A percentile compares a stretch with the other conserved stretches of the same genome.
Conservation (phyloP, 2,113 vertebrate genomes). For the Stigmatopora argus region DNA sequence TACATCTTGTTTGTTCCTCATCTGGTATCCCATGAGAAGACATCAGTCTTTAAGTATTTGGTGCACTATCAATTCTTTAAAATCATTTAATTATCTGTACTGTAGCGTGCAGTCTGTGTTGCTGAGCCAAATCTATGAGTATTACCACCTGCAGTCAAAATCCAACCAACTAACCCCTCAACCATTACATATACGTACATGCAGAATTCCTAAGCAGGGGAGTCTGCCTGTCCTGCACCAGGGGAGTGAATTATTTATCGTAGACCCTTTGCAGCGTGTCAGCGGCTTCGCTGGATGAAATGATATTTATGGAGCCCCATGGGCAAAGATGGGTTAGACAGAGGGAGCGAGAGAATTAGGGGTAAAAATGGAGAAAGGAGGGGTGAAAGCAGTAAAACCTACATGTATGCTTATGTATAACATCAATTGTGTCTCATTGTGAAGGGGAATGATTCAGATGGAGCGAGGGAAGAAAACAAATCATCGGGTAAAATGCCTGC, state of each 20-base stretch:
- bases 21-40: not conserved
- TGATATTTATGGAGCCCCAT: slow-evolving; percentile 78
- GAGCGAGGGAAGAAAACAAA: not conserved
- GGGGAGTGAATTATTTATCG: slow-evolving; percentile 74
- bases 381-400: slow-evolving; percentile 29
- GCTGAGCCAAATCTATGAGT: slow-evolving; percentile 19
- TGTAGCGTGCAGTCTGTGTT: slow-evolving; percentile 17
- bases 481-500: slow-evolving; percentile 3
- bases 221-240: slow-evolving; percentile 51
- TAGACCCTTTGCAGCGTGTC: slow-evolving; percentile 69
- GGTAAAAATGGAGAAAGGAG: slow-evolving; percentile 16
- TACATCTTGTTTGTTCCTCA: slow-evolving; percentile 5
- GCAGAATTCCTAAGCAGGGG: slow-evolving; percentile 70
- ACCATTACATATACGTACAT: slow-evolving; percentile 42
- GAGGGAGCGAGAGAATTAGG: slow-evolving; percentile 44
- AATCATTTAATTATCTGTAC: slow-evolving; percentile 9
- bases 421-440: slow-evolving; percentile 18
- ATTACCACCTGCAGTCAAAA: slow-evolving; percentile 21
- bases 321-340: slow-evolving; percentile 60
- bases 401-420: slow-evolving; percentile 15
- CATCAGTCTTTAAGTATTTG: slow-evolving; percentile 10
- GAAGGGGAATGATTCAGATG: not conserved
- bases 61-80: slow-evolving; percentile 11
- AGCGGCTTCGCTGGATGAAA: slow-evolving; percentile 71
- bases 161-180: slow-evolving; percentile 21